Base-by-base conservation (phyloP, 2,888 invertebrate genomes). In the Nephrotoma flavescens region DNA sequence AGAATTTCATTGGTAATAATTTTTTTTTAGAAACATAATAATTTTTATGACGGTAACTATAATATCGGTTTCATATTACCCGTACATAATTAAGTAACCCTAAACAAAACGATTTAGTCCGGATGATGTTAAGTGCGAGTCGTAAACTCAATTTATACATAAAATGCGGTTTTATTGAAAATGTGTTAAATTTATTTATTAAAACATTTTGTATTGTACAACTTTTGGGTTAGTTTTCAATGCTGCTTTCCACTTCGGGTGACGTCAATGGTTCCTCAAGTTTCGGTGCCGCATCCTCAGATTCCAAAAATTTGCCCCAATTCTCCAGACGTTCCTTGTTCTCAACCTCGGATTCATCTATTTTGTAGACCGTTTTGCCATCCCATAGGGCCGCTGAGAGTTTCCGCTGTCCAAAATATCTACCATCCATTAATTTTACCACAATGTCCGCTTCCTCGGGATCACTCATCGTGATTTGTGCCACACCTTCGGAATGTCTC, bases 401-500 rank as follows among this genome's bases (percentile, higher is more conserved):
- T 91, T 96, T 94, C 57, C 97, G 93, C 90, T 97, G 95, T 7
- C 96, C 97, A 92, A 98, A 98, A 94, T 96, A 97, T 57, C 99
- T 93, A 0, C 97, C 96, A 91, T 98, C 96, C 90, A 99, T 94
- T 88, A 97, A 94, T 88, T 94, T 93, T 11, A 99, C 94, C 86
- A 97, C 98, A 87, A 95, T 94, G 92, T 99, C 98, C 0, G 99
- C 98, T 90, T 96, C 96, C 90, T 98, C 98, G 0, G 97, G 95
- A 87, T 95, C 95, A 86, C 95, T 94, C 95, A 98, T 99, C 31
- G 95, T 96, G 0, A 99, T 95, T 89, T 98, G 96, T 0, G 97
- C 97, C 0, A 99, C 95, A 41, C 99, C 99, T 89, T 99, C 98
- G 0, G 97, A 96, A 93, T 99, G 96, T 88, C 97, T 93, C 95